Base-by-base conservation (phyloP, 1,140 invertebrate species). In the Oryzaephilus surinamensis region DNA sequence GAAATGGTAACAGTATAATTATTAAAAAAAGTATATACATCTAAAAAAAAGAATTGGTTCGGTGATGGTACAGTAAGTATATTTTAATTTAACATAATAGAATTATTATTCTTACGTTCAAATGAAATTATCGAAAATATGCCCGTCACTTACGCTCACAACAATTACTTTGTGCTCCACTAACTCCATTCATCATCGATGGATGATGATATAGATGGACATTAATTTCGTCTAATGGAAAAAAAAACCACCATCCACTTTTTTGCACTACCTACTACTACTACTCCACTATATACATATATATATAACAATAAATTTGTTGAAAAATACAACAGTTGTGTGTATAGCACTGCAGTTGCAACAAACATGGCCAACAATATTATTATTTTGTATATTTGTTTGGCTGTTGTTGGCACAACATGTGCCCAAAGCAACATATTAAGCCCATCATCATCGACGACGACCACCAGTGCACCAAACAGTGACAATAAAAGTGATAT, bases 141-240 rank as follows among this genome's bases (percentile, higher is more conserved):
- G 29, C 45, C 51, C 42, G 51, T 52, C 51, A 52, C 51, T 45
- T 52, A 31, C 45, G 40, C 41, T 47, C 40, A 44, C 45, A n/a
- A n/a, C n/a, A 52, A 50, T 50, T 38, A 40, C 45, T 46, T 51
- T 43, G 41, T 52, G 51, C 48, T 52, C 51, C 51, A 52, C 48
- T 52, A 47, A 52, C 43, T 50, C 41, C 31, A 45, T 40, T 47
- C 42, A 46, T 48, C 45, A n/a, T n/a, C n/a, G n/a, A n/a, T n/a
- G n/a, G n/a, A n/a, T n/a, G n/a, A n/a, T n/a, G 30, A 41, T 45
- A 24, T 10, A 17, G 41, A 32, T 39, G 45, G 45, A 34, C 27
- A 41, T 32, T 45, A 41, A 50, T n/a, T 48, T 20, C 20, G 11
- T 12, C 13, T 29, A 16, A 33, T 10, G 23, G 10, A n/a, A n/a